These are phyloP conservation scores for Drosophila novamexicana DNA, from an alignment of 1,140 invertebrate genomes.

Conservation along the genomic window DNA sequence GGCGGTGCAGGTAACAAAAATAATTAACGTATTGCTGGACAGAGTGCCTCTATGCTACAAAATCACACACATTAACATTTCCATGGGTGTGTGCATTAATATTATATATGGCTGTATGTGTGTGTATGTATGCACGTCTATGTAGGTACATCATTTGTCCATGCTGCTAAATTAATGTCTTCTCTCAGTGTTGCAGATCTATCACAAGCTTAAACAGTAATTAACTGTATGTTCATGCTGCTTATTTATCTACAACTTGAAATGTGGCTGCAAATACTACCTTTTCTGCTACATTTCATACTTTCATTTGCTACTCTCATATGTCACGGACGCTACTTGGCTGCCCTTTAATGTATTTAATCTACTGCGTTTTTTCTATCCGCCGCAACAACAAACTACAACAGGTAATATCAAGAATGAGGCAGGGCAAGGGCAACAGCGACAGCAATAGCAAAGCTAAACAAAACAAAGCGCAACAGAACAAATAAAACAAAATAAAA, in stretches of 20 bases:
- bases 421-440: conserved; percentile 12
- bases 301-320: not conserved
- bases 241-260: not conserved
- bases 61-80: conserved; percentile 12
- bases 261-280: not conserved
- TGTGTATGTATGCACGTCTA: not conserved
- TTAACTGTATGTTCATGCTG: conserved; percentile 4
- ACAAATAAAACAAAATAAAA: conserved; percentile 52
- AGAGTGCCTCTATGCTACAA: conserved; percentile 24
- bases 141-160: not conserved
- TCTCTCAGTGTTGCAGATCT: conserved; percentile 27
- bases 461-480: conserved; percentile 43
- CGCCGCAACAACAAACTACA: not conserved
- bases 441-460: conserved; percentile 24
- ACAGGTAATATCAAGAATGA: conserved; percentile 25
- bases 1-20: conserved; percentile 55
- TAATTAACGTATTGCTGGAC: conserved; percentile 51
- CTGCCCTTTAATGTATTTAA: not conserved
- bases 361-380: not conserved
- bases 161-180: conserved; percentile 4
- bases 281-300: not conserved
- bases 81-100: not conserved
- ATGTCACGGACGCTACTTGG: not conserved
- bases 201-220: not conserved
- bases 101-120: not conserved